Evolutionary conservation across 2,113 vertebrate species (phyloP).

Genomic region (Gallinago media): DNA sequence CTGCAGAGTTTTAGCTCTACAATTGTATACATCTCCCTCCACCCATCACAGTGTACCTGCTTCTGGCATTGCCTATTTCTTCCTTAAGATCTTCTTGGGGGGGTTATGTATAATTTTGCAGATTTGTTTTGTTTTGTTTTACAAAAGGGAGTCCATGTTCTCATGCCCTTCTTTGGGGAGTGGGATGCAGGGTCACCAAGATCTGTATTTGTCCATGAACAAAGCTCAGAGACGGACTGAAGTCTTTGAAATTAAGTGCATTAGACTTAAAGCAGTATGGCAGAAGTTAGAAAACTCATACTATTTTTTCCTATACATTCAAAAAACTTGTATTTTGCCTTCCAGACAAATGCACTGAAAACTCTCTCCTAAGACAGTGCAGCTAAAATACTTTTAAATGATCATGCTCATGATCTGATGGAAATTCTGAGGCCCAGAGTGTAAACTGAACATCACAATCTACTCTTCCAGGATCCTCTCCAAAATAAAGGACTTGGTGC

Average conservation of each 20-base stretch:
- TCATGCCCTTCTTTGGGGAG: accelerated
- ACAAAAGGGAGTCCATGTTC: background rate
- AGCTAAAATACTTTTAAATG: background rate
- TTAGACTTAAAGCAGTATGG: background rate
- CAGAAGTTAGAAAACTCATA: background rate
- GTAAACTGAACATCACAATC: background rate
- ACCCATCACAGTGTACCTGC: background rate
- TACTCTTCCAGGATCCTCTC: background rate
- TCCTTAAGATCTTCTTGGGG: background rate
- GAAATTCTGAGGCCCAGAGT: background rate
- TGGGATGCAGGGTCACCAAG: background rate
- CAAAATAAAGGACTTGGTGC: background rate
- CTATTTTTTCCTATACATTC: background rate
- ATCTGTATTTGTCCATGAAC: background rate
- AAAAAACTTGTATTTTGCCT: background rate
- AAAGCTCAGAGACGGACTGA: background rate
- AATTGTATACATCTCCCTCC: background rate
- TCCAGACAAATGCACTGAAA: background rate
- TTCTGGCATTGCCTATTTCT: background rate
- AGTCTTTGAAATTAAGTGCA: background rate
- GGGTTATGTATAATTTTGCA: background rate
- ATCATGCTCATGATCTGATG: background rate
- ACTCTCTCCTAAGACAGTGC: background rate
- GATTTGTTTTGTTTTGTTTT: background rate
- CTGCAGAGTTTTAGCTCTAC: background rate